These are phyloP conservation scores for Zeus faber DNA, from an alignment of 2,113 vertebrate genomes.

Conservation along the genomic window DNA sequence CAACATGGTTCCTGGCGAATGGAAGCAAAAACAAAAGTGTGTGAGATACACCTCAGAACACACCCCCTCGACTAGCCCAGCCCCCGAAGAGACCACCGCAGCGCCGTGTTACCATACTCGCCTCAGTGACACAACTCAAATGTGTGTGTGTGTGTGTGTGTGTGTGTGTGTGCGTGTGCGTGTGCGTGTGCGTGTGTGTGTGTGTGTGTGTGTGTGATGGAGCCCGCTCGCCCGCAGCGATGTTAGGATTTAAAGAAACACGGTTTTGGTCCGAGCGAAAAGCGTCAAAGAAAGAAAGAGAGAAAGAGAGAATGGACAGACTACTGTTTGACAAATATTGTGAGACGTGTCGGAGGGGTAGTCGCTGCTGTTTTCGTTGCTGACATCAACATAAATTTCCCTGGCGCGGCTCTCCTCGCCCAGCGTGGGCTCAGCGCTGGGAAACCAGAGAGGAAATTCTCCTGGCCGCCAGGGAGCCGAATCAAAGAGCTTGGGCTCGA, in stretches of 20 bases:
- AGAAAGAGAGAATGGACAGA: constrained; percentile 63
- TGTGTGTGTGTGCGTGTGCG: too few relatives aligned
- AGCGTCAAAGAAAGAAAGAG: constrained; percentile 51
- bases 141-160: too few relatives aligned
- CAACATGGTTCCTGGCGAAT: constrained; percentile 27
- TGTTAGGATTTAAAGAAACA: too few relatives aligned
- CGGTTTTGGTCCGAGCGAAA: too few relatives aligned
- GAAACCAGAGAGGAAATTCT: constrained; percentile 72
- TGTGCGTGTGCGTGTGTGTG: too few relatives aligned
- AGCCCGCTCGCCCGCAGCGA: too few relatives aligned
- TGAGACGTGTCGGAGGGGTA: constrained; percentile 65
- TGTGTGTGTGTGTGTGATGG: too few relatives aligned
- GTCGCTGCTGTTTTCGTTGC: constrained; percentile 78
- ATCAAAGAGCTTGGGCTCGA: constrained; percentile 65
- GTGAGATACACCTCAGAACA: constrained; percentile 24
- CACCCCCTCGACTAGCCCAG: constrained; percentile 41
- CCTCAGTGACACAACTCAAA: too few relatives aligned
- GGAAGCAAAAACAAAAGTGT: constrained; percentile 34
- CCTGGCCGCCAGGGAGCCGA: constrained; percentile 64
- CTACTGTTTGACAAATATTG: constrained; percentile 80
- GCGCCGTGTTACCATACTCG: too few relatives aligned
- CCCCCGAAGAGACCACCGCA: too few relatives aligned
- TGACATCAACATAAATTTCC: constrained; percentile 83
- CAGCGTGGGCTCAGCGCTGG: constrained; percentile 71
- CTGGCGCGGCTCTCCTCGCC: constrained; percentile 65